A percentile compares a stretch with the other conserved stretches of the same genome.
phyloP scores from a whole-genome alignment of 2,888 invertebrate genomes.

The Drosophila birchii region DNA sequence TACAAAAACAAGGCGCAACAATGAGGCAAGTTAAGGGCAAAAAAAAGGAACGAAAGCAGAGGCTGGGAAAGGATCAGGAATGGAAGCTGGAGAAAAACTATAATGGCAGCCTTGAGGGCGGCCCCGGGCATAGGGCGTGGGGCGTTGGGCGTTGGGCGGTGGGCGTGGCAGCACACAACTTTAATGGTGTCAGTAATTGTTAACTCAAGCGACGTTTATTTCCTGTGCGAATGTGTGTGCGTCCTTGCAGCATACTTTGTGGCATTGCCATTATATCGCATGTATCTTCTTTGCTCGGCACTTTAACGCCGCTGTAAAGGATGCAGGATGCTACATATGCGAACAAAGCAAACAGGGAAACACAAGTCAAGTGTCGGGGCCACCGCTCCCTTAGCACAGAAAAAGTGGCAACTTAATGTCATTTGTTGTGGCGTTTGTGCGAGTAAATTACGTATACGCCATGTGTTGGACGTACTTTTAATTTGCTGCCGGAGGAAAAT shows the following conservation, averaged over 20 bases:
- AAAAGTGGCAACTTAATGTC: constrained; percentile 15
- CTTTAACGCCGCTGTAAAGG: constrained; percentile 71
- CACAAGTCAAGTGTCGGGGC: constrained; percentile 72
- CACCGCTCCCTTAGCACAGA: constrained; percentile 6
- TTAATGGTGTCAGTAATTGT: constrained; percentile 82
- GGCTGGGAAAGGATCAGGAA: constrained; percentile 16
- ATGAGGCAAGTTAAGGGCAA: constrained; percentile 45
- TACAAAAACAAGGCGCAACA: constrained; percentile 46
- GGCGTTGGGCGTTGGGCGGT: not conserved
- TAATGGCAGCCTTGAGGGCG: constrained; percentile 55
- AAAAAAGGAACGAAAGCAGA: constrained; percentile 18
- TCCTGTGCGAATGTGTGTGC: constrained; percentile 56
- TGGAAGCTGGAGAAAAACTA: constrained; percentile 52
- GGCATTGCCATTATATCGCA: constrained; percentile 66
- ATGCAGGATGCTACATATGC: constrained; percentile 49
- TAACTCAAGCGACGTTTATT: constrained; percentile 79
- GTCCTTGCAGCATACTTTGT: constrained; percentile 69
- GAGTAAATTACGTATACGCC: constrained; percentile 74
- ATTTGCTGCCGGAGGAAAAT: constrained; percentile 48
- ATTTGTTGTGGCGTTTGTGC: constrained; percentile 31
- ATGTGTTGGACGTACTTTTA: constrained; percentile 50
- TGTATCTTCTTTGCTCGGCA: constrained; percentile 68
- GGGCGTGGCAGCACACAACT: constrained; percentile 59
- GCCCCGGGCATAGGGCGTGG: constrained; percentile 3
- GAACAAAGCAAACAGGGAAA: constrained; percentile 48